phyloP scores from a whole-genome alignment of 2,797 vertebrate species.

The Meriones psammophilus region DNA sequence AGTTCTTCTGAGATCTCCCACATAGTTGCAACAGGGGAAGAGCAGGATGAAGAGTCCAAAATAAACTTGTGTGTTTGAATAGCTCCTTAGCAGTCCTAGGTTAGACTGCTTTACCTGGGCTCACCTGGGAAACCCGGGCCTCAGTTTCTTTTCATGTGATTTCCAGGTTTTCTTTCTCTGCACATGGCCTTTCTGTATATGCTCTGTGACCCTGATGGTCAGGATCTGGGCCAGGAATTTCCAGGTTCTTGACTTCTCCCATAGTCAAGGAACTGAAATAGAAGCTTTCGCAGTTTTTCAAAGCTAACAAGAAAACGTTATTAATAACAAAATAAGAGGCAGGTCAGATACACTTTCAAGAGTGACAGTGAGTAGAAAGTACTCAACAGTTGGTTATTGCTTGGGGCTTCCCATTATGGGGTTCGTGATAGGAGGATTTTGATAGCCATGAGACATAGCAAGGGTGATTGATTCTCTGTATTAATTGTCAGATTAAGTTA shows the following conservation, averaged over 20 bases:
- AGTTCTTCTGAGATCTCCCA: background rate
- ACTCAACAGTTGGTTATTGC: background rate
- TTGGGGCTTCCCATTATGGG: background rate
- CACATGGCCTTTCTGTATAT: background rate
- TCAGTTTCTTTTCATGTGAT: background rate
- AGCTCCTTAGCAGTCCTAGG: accelerated
- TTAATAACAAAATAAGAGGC: background rate
- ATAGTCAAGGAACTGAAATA: background rate
- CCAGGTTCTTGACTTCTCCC: background rate
- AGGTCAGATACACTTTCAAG: background rate
- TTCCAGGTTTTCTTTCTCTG: background rate
- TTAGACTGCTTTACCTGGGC: background rate
- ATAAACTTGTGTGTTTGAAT: background rate
- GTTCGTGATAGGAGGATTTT: background rate
- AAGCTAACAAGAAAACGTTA: background rate
- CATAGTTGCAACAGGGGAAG: background rate
- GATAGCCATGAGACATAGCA: background rate
- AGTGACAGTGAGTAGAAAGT: background rate
- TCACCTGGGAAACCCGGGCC: background rate
- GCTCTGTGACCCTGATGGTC: background rate
- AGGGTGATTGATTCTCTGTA: background rate
- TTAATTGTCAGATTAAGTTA: background rate
- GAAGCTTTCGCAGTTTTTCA: background rate
- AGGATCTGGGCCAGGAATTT: background rate
- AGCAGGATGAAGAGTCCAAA: background rate